Percentiles rank a stretch among this genome's conserved stretches.
phyloP scores from a whole-genome alignment of 2,888 invertebrate genomes.

The Rhyacophila evoluta region DNA sequence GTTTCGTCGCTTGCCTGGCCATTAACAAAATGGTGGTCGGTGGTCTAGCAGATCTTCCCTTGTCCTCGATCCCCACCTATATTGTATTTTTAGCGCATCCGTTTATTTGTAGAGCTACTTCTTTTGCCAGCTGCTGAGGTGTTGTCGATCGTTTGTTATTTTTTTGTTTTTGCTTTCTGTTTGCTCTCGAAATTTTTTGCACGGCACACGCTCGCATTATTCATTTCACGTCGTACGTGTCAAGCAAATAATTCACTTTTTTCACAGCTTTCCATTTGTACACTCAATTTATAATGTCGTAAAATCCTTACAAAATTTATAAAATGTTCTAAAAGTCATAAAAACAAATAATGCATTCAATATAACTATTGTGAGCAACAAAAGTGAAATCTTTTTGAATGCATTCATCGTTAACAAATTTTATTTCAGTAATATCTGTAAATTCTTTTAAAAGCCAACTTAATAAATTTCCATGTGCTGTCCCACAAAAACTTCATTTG shows the following conservation, averaged over 20 bases:
- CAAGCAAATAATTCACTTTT: neutral
- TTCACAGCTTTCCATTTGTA: neutral
- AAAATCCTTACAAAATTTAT: too few species aligned
- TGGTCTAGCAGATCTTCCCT: neutral
- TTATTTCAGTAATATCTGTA: too few species aligned
- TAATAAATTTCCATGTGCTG: too few species aligned
- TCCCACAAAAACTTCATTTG: too few species aligned
- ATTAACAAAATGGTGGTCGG: conserved; percentile 16
- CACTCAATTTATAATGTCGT: too few species aligned
- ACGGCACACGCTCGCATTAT: neutral
- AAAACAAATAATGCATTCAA: too few species aligned
- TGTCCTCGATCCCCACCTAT: neutral
- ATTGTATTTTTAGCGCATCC: conserved; percentile 2
- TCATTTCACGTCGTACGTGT: neutral
- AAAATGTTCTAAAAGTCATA: too few species aligned
- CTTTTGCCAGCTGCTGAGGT: conserved; percentile 20
- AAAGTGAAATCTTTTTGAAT: too few species aligned
- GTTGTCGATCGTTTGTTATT: conserved; percentile 17
- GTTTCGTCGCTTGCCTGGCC: neutral
- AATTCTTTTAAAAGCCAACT: too few species aligned
- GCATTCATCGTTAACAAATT: too few species aligned
- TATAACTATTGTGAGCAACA: too few species aligned
- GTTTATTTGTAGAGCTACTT: conserved; percentile 24
- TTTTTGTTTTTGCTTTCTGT: neutral
- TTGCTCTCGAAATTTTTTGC: neutral